phyloP scores from a whole-genome alignment of 1,140 invertebrate genomes.

The Cydia amplana region DNA sequence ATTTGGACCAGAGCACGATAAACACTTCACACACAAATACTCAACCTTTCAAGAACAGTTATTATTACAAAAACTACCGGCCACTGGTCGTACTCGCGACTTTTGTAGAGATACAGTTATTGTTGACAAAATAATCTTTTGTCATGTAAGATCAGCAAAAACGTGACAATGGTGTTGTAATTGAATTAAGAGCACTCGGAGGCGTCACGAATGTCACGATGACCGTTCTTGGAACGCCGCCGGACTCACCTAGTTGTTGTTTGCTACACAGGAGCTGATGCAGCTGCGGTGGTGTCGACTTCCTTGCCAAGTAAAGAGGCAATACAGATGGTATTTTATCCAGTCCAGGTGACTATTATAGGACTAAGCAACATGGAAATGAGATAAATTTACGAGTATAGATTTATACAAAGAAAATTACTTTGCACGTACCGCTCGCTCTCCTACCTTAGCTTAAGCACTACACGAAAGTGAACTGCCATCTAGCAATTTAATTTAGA shows the following conservation, averaged over 20 bases:
- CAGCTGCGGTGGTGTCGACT: conserved; percentile 31
- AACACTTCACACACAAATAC: conserved; percentile 71
- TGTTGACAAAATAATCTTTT: conserved; percentile 76
- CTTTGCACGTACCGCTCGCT: too few relatives aligned
- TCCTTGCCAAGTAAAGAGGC: neutral
- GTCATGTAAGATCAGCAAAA: conserved; percentile 62
- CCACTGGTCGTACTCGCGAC: conserved; percentile 53
- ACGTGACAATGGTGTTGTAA: conserved; percentile 61
- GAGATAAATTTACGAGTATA: too few relatives aligned
- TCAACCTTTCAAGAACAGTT: conserved; percentile 64
- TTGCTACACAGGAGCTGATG: neutral
- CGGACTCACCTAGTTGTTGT: neutral
- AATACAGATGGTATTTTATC: neutral
- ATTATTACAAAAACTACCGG: conserved; percentile 64
- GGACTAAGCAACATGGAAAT: too few relatives aligned
- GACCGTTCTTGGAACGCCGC: conserved; percentile 43
- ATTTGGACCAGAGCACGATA: conserved; percentile 61
- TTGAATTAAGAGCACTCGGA: conserved; percentile 61
- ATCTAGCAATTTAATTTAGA: too few relatives aligned
- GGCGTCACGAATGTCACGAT: conserved; percentile 35
- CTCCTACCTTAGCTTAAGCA: too few relatives aligned
- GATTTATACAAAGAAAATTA: too few relatives aligned
- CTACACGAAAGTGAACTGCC: too few relatives aligned
- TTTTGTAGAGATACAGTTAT: conserved; percentile 65
- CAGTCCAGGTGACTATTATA: too few relatives aligned